Evolutionary conservation across 2,113 vertebrate genomes (phyloP).

Genomic region (Carollia perspicillata): DNA sequence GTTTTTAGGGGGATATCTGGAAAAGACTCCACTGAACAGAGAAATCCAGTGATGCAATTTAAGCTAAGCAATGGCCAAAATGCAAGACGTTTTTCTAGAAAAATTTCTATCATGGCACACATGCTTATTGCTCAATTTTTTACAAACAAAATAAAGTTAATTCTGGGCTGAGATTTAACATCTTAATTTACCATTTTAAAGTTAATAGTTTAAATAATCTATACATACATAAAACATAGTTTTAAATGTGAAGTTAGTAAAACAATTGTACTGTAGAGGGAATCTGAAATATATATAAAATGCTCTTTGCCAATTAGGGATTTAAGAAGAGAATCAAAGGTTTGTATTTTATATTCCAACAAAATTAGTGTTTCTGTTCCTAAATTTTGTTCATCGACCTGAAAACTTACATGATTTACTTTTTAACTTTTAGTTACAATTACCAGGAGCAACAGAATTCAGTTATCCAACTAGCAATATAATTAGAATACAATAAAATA

Average conservation of each 20-base stretch:
- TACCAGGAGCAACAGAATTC: neutral
- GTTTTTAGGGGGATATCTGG: neutral
- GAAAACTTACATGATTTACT: neutral
- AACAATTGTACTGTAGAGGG: neutral
- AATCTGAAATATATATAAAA: neutral
- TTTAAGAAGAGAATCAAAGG: neutral
- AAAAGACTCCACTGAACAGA: neutral
- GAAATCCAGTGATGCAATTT: neutral
- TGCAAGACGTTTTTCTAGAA: neutral
- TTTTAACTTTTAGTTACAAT: neutral
- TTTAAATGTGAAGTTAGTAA: neutral
- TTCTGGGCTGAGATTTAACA: neutral
- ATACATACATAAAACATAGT: neutral
- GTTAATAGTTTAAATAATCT: neutral
- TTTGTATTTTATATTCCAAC: neutral
- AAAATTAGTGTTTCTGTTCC: neutral
- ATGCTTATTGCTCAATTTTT: neutral
- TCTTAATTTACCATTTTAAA: constrained; percentile 10
- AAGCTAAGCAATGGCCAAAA: neutral
- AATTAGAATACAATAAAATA: neutral
- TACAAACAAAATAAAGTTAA: neutral
- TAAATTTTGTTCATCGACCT: neutral
- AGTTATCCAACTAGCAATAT: neutral
- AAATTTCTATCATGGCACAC: neutral
- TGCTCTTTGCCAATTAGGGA: neutral